Evolutionary conservation across 2,113 vertebrate genomes (phyloP).

Genomic region (Colius striatus): DNA sequence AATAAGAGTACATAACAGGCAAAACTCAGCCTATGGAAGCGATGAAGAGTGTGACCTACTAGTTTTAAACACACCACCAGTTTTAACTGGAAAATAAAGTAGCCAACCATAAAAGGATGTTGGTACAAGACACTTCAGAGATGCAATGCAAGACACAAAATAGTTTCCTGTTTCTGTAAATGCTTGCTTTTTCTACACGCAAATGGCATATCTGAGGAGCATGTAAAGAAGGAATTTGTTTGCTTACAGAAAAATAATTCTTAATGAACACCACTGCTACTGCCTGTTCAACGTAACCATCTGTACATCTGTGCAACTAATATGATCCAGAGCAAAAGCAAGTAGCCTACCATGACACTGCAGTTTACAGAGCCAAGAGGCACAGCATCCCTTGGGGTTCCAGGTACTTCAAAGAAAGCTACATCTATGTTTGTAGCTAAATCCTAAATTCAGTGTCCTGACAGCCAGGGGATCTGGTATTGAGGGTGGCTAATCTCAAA

Average conservation of each 20-base stretch:
- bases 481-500: neutral
- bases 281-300: neutral
- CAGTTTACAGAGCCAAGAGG: neutral
- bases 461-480: neutral
- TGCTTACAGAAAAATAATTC: neutral
- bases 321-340: neutral
- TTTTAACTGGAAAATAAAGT: neutral
- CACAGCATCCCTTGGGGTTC: accelerated
- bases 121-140: neutral
- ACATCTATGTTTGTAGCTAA: neutral
- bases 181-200: neutral
- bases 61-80: neutral
- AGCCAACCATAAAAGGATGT: neutral
- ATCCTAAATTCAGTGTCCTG: neutral
- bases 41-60: neutral
- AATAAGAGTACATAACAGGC: neutral
- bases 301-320: neutral
- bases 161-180: constrained; percentile 10
- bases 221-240: neutral
- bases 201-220: neutral
- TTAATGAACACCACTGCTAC: neutral
- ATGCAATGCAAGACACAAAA: neutral
- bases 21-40: neutral
- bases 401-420: neutral
- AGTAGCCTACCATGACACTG: neutral